Percentiles rank a stretch among this genome's conserved stretches.
Evolutionary conservation across 2,113 vertebrate species (phyloP).

Genomic region (Petrocephalus microphthalmus): DNA sequence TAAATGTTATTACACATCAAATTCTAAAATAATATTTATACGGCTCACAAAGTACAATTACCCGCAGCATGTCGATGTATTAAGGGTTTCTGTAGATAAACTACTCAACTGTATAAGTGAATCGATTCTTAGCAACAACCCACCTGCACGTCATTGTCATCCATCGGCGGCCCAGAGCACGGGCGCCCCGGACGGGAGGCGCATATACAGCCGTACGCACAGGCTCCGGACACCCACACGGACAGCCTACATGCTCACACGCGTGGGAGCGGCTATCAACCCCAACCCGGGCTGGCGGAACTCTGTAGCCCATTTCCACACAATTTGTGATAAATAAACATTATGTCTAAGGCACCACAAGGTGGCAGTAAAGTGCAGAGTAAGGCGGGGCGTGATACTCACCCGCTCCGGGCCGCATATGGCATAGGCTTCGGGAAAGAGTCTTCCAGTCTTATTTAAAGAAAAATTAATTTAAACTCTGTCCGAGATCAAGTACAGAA

Average conservation of each 20-base stretch:
- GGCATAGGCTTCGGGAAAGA: background rate
- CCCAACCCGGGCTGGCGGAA: background rate
- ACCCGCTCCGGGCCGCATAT: background rate
- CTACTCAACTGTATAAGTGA: background rate
- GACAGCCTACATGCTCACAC: background rate
- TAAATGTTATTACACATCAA: background rate
- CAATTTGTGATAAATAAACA: background rate
- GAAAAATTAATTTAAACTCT: constrained; percentile 46
- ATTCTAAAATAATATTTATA: too few relatives aligned
- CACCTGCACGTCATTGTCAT: background rate
- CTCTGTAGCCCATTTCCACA: background rate
- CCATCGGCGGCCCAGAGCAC: background rate
- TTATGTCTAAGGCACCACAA: background rate
- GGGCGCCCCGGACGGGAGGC: background rate
- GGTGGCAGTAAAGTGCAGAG: constrained; percentile 10
- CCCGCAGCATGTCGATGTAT: background rate
- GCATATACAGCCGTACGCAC: background rate
- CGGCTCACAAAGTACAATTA: background rate
- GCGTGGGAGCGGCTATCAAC: background rate
- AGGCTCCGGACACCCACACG: background rate
- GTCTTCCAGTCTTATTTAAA: background rate
- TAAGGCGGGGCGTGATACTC: background rate
- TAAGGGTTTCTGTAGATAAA: background rate
- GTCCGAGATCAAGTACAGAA: constrained; percentile 50
- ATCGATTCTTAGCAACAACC: background rate